A percentile compares a stretch with the other conserved stretches of the same genome.
These are phyloP conservation scores for Conus ventricosus DNA, from an alignment of 1,140 invertebrate genomes.

Conservation along the genomic window DNA sequence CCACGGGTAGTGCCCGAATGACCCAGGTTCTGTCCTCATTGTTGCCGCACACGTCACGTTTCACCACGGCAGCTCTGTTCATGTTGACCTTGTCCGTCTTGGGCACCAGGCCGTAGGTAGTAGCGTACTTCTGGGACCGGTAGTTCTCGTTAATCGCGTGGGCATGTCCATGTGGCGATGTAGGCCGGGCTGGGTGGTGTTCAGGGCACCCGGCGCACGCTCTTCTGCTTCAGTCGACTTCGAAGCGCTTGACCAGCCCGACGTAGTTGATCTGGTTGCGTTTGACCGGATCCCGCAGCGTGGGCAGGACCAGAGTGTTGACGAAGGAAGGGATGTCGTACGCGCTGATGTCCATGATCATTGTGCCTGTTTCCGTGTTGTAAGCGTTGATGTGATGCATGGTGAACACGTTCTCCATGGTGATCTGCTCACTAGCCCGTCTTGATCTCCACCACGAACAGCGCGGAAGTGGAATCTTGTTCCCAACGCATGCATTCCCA, in stretches of 20 bases:
- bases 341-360: conserved; percentile 63
- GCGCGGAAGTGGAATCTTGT: conserved; percentile 41
- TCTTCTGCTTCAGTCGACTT: conserved; percentile 49
- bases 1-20: conserved; percentile 58
- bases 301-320: conserved; percentile 49
- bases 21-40: conserved; percentile 53
- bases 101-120: conserved; percentile 63
- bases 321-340: conserved; percentile 58
- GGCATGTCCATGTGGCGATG: conserved; percentile 63
- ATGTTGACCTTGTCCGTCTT: conserved; percentile 59
- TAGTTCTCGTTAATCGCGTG: conserved; percentile 65
- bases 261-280: conserved; percentile 46
- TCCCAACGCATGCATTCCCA: conserved; percentile 61
- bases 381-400: conserved; percentile 69
- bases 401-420: conserved; percentile 56
- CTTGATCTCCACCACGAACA: conserved; percentile 60
- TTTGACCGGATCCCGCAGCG: conserved; percentile 45
- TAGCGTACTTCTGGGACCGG: conserved; percentile 60
- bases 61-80: conserved; percentile 60
- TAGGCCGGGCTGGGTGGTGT: conserved; percentile 20
- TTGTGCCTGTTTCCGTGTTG: conserved; percentile 46
- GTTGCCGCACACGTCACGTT: conserved; percentile 65
- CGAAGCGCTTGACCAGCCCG: conserved; percentile 53
- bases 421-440: conserved; percentile 48
- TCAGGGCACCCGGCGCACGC: conserved; percentile 22